Evolutionary conservation across 2,797 vertebrate genomes (phyloP).

Genomic region (Aeoliscus strigatus): DNA sequence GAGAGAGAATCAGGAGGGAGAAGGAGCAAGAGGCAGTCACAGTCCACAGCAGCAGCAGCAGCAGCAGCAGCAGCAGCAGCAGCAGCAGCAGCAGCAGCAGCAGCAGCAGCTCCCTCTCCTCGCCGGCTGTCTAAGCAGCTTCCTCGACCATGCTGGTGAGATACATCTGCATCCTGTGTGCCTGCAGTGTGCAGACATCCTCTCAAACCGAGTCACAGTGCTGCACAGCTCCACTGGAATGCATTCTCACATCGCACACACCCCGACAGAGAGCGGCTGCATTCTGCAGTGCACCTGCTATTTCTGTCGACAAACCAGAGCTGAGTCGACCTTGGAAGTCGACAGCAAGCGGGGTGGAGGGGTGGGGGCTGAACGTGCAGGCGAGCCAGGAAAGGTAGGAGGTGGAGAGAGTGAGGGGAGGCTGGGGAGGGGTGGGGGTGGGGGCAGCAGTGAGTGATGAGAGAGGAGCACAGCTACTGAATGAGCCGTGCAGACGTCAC

Average conservation of each 20-base stretch:
- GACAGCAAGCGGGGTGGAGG: no score
- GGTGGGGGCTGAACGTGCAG: conserved; percentile 34
- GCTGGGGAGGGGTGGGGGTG: no score
- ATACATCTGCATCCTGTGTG: conserved; percentile 60
- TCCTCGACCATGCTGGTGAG: conserved; percentile 41
- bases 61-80: conserved; percentile 18
- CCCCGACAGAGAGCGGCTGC: conserved; percentile 16
- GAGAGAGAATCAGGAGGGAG: conserved; percentile 22
- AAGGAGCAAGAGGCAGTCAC: conserved; percentile 45
- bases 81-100: no score
- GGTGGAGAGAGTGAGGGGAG: no score
- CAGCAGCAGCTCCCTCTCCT: conserved; percentile 46
- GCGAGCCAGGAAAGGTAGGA: conserved; percentile 38
- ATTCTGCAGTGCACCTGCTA: conserved; percentile 59
- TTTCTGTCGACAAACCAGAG: conserved; percentile 52
- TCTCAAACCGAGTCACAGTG: conserved; percentile 34
- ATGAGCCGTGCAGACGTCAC: conserved; percentile 22
- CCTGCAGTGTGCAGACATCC: conserved; percentile 59
- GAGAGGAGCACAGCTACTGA: conserved; percentile 16
- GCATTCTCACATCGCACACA: conserved; percentile 26
- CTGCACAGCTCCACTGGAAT: conserved; percentile 41
- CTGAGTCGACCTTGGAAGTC: conserved; percentile 69
- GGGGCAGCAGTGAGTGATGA: no score
- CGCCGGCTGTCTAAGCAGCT: conserved; percentile 54
- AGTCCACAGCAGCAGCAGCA: conserved; percentile 26